Conservation (phyloP, 2,888 invertebrate genomes). For the Lacanobia oleracea region DNA sequence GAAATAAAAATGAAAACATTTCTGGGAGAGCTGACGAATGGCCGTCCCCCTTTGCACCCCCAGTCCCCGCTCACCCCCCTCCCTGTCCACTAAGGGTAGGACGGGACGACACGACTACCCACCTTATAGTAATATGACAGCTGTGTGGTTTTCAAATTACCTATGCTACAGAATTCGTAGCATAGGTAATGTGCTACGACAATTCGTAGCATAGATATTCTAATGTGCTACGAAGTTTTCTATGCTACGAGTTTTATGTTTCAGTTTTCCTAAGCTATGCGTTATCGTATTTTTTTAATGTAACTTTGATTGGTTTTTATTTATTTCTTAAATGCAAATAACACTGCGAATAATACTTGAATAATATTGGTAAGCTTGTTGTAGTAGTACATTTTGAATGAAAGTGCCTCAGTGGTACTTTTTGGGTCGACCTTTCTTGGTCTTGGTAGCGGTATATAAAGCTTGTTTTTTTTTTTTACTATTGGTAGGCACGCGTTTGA, state of each 20-base stretch:
- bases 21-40: slow-evolving; percentile 86
- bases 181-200: slow-evolving; percentile 54
- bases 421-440: not conserved
- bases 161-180: slow-evolving; percentile 57
- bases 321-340: not conserved
- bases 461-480: too few species aligned
- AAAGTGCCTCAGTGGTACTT: not conserved
- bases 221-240: slow-evolving; percentile 31
- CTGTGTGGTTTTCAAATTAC: slow-evolving; percentile 65
- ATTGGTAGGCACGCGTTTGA: too few species aligned
- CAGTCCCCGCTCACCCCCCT: slow-evolving; percentile 41
- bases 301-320: not conserved
- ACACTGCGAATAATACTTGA: not conserved
- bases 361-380: not conserved
- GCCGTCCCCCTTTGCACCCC: slow-evolving; percentile 62
- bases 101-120: slow-evolving; percentile 57
- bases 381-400: not conserved
- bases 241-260: not conserved
- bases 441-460: too few species aligned
- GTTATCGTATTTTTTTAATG: not conserved
- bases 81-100: slow-evolving; percentile 52
- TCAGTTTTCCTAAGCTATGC: slow-evolving; percentile 21
- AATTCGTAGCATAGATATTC: slow-evolving; percentile 45
- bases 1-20: slow-evolving; percentile 90
- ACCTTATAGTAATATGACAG: slow-evolving; percentile 68